These are phyloP conservation scores for Astropecten irregularis DNA, from an alignment of 53 echinoderm and acorn worm species.

Conservation along the genomic window DNA sequence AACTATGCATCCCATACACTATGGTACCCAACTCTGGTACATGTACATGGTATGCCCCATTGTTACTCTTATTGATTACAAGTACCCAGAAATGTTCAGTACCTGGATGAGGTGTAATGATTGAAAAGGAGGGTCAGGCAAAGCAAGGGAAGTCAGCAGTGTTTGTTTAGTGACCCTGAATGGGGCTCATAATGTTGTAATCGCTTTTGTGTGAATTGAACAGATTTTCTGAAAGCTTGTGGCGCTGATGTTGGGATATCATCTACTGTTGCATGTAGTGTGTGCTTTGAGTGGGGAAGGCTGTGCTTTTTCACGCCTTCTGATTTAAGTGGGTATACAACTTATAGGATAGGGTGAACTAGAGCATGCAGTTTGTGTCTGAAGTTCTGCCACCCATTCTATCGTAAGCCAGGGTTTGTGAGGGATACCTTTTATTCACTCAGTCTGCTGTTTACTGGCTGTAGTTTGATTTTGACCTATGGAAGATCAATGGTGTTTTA, in stretches of 20 bases:
- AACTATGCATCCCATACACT: slow-evolving; percentile 13
- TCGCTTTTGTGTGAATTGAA: slow-evolving; percentile 35
- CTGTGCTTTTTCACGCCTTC: neutral
- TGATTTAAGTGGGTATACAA: neutral
- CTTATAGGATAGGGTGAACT: neutral
- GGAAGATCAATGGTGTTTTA: too few species aligned
- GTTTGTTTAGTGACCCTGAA: slow-evolving; percentile 45
- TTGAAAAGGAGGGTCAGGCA: neutral
- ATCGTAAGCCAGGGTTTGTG: neutral
- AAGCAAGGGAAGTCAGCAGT: slow-evolving; percentile 16
- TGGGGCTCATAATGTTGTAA: slow-evolving; percentile 29
- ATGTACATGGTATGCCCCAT: neutral
- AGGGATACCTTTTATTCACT: neutral
- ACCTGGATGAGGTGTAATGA: neutral
- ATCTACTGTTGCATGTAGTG: neutral
- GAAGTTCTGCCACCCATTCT: neutral
- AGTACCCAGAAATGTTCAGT: slow-evolving; percentile 7
- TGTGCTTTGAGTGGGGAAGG: neutral
- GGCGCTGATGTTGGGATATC: slow-evolving; percentile 16
- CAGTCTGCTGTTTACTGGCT: slow-evolving; percentile 10
- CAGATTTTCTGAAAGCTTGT: slow-evolving; percentile 19
- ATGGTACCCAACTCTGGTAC: too few species aligned
- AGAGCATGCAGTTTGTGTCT: neutral
- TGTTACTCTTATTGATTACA: slow-evolving; percentile 23
- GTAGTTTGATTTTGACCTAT: too few species aligned